Percentiles rank a stretch among this genome's conserved stretches.
Conservation (phyloP, 2,888 invertebrate species). For the Adelognathus sp. region DNA sequence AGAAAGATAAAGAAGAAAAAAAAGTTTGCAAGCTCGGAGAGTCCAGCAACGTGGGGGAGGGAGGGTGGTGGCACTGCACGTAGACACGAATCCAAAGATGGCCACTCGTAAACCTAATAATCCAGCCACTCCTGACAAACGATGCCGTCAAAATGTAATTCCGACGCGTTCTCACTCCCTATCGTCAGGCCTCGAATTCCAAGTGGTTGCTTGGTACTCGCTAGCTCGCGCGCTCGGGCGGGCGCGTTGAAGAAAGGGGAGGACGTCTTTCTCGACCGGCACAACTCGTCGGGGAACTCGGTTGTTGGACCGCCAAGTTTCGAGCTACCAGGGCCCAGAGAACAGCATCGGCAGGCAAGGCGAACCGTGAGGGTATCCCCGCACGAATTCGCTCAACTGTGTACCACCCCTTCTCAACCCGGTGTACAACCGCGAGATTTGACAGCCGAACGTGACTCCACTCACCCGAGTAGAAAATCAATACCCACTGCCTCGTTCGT, state of each 20-base stretch:
- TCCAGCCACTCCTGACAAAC: slow-evolving; percentile 78
- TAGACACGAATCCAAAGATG: slow-evolving; percentile 71
- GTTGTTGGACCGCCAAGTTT: slow-evolving; percentile 30
- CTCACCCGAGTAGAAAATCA: slow-evolving; percentile 59
- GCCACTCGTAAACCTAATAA: slow-evolving; percentile 79
- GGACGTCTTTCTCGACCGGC: background rate
- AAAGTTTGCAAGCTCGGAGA: slow-evolving; percentile 42
- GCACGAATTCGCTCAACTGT: slow-evolving; percentile 59
- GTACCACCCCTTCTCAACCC: slow-evolving; percentile 48
- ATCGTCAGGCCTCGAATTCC: slow-evolving; percentile 67
- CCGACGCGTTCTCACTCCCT: slow-evolving; percentile 67
- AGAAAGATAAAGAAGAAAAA: background rate
- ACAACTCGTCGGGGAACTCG: slow-evolving; percentile 31
- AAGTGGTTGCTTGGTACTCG: slow-evolving; percentile 62
- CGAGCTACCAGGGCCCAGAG: background rate
- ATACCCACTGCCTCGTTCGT: slow-evolving; percentile 53
- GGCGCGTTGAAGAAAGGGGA: background rate
- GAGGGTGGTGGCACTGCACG: slow-evolving; percentile 1
- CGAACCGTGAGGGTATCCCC: slow-evolving; percentile 42
- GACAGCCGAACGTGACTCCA: slow-evolving; percentile 73
- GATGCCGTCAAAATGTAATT: slow-evolving; percentile 80
- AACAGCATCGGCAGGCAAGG: background rate
- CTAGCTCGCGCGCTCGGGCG: background rate
- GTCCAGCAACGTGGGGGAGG: slow-evolving; percentile 24
- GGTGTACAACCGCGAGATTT: slow-evolving; percentile 66